phyloP scores from a whole-genome alignment of 2,888 invertebrate species.

The Apodemia hepburni region DNA sequence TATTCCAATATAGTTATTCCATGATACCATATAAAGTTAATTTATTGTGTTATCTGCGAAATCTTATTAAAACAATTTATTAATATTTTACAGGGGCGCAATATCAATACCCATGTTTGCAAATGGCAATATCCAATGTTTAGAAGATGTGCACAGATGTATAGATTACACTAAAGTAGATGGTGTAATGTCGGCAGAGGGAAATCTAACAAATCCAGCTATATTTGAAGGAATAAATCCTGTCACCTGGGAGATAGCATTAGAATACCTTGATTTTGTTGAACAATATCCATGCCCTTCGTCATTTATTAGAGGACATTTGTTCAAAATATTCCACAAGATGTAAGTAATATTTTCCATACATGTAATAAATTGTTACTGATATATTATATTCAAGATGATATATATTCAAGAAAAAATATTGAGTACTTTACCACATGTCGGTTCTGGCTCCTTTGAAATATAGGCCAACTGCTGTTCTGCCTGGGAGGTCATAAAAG shows the following conservation, averaged over 20 bases:
- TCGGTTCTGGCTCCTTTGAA: too few relatives aligned
- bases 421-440: too few relatives aligned
- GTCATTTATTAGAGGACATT: slow-evolving; percentile 95
- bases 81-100: slow-evolving; percentile 81
- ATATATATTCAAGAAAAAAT: too few relatives aligned
- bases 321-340: slow-evolving; percentile 98
- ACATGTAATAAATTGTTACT: too few relatives aligned
- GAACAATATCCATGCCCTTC: slow-evolving; percentile 92
- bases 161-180: slow-evolving; percentile 90
- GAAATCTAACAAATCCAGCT: slow-evolving; percentile 98
- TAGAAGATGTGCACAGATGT: slow-evolving; percentile 92
- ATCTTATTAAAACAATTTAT: background rate
- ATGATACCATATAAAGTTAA: too few relatives aligned
- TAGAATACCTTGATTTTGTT: slow-evolving; percentile 92
- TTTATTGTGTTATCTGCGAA: background rate
- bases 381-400: too few relatives aligned
- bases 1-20: too few relatives aligned
- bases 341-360: slow-evolving; percentile 82
- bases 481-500: too few relatives aligned
- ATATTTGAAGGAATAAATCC: slow-evolving; percentile 90
- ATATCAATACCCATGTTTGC: slow-evolving; percentile 96
- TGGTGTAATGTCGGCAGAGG: slow-evolving; percentile 96
- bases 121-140: slow-evolving; percentile 97
- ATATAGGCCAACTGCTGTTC: too few relatives aligned
- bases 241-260: slow-evolving; percentile 93